Evolutionary conservation across 2,888 invertebrate genomes (phyloP).

Genomic region (Peribatodes rhomboidaria): DNA sequence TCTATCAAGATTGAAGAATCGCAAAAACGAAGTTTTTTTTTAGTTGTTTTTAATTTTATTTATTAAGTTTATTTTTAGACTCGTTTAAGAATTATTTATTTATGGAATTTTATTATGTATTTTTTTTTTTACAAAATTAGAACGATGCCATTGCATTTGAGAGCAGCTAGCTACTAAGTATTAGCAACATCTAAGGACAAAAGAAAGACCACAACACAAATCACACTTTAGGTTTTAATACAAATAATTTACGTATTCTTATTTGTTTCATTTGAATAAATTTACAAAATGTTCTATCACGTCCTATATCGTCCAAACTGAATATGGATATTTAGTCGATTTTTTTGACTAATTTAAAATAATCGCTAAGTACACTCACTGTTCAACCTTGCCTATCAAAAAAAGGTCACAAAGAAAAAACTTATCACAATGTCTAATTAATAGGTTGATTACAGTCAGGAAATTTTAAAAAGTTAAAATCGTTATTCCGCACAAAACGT

Average conservation of each 20-base stretch:
- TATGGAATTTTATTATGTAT: constrained; percentile 7
- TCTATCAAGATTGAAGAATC: constrained; percentile 11
- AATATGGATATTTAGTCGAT: neutral
- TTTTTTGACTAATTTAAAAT: neutral
- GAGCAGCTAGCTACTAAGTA: neutral
- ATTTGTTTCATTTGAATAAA: neutral
- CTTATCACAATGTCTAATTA: neutral
- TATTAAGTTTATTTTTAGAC: neutral
- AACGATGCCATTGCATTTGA: constrained; percentile 1
- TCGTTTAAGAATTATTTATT: neutral
- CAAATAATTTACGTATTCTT: constrained; percentile 1
- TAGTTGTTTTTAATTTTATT: constrained; percentile 10
- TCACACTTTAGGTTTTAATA: constrained; percentile 1
- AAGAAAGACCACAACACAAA: neutral
- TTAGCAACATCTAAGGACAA: neutral
- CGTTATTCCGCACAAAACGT: neutral
- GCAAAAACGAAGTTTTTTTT: neutral
- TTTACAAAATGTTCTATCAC: neutral
- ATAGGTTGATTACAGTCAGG: neutral
- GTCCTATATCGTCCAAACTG: neutral
- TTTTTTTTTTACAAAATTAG: neutral
- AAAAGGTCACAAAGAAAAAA: neutral
- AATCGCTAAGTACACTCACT: neutral
- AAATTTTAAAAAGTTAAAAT: neutral
- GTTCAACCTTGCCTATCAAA: neutral